These are phyloP conservation scores for Sarcophaga caerulescens DNA, from an alignment of 2,888 invertebrate species.

Conservation along the genomic window DNA sequence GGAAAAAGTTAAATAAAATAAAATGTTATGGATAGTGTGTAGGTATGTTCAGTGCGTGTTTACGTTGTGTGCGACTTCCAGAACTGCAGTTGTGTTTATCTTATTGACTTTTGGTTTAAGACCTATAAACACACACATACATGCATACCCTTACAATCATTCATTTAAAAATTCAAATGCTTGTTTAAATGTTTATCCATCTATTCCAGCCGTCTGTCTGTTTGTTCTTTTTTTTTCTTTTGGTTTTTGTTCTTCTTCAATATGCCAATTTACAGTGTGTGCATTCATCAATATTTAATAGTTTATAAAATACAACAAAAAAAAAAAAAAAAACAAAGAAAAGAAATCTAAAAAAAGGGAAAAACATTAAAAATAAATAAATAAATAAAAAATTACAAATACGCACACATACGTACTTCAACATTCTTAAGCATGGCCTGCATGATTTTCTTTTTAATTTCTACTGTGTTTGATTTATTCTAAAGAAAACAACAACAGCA, in stretches of 20 bases:
- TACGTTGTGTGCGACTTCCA: slow-evolving; percentile 37
- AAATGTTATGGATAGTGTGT: not conserved
- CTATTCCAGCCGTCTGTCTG: not conserved
- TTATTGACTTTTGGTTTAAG: slow-evolving; percentile 60
- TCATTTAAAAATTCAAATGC: slow-evolving; percentile 6
- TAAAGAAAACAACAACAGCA: slow-evolving; percentile 24
- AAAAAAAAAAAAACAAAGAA: slow-evolving; percentile 34
- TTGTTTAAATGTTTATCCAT: not conserved
- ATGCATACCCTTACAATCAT: not conserved
- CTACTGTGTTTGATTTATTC: slow-evolving; percentile 51
- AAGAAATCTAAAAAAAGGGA: slow-evolving; percentile 6
- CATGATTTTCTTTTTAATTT: slow-evolving; percentile 46
- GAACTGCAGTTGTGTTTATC: slow-evolving; percentile 41
- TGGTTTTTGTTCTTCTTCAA: slow-evolving; percentile 4
- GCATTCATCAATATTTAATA: slow-evolving; percentile 72
- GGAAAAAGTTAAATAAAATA: not conserved
- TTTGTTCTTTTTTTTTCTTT: not conserved
- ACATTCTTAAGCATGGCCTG: not conserved
- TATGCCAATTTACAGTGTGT: slow-evolving; percentile 50
- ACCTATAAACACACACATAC: slow-evolving; percentile 46
- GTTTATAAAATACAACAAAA: slow-evolving; percentile 69
- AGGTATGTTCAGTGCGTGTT: not conserved
- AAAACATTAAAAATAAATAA: slow-evolving; percentile 37
- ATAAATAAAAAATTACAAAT: not conserved
- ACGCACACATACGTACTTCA: not conserved